Evolutionary conservation across 53 echinoderm and acorn worm species (phyloP), one percentile per base, ranked within the genome.

Genomic region (Hippasteria phrygiana): DNA sequence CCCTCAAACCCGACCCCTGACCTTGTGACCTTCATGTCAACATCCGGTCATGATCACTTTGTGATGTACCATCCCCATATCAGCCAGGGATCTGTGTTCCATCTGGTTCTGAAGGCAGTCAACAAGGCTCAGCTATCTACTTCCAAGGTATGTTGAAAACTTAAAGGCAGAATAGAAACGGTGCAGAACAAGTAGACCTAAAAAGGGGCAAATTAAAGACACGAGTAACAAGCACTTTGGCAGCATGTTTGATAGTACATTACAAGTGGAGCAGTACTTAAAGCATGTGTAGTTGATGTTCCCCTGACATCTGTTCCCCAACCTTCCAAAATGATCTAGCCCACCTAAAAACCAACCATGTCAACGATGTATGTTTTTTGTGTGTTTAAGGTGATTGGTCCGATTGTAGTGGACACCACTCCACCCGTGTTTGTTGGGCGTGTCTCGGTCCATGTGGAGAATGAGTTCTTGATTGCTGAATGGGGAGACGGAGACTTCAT

Each of bases 81-180:
- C 62, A 73, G 88, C 41, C 88, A 92, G 27, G 92, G 88, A 17
- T 72, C 74, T 14, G 83, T 72, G 27, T 83, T 92, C 36, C 72
- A 80, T 74, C 22, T 92, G 54, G 39, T 48, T 50, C 42, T 92
- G 26, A 76, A 72, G 53, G 91, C 80, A 5, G 34, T 88, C 40
- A 91, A 91, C 37, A 77, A 87, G 35, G 92, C 92, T 11, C 88
- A 92, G 66, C 40, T 88, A 36, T 31, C 65, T 22, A 62, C 65
- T 28, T 29, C 80, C 9, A 88, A 40, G 64, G 92, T 92, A 72
- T 50, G 87, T 59, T 7, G 6, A 45, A 45, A 11, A 45, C 46
- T 45, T 45, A 45, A 45, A 45, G 11, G 5, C 5, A 45, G 46
- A 45, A 45, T 7, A 7, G 46, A 45, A 7, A 45, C 11, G 46